phyloP scores from a whole-genome alignment of 2,888 invertebrate species.

The Timema podura region DNA sequence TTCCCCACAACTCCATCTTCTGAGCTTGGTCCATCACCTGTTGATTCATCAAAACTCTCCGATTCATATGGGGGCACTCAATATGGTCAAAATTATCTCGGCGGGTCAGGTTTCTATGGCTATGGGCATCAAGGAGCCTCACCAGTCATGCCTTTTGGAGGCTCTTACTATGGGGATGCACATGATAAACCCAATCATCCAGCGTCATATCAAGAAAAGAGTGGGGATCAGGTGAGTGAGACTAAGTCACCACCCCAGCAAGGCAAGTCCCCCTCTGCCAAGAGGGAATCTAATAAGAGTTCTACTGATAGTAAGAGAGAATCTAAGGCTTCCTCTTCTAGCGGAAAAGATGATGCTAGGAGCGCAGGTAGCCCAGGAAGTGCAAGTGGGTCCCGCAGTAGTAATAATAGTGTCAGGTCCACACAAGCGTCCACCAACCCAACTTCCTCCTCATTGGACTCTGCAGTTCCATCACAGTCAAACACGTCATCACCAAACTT shows the following conservation, averaged over 20 bases:
- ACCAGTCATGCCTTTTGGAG: constrained; percentile 16
- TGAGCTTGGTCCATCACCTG: constrained; percentile 4
- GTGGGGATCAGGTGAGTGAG: too few species aligned
- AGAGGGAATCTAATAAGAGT: background rate
- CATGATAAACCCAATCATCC: background rate
- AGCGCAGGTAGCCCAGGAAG: constrained; percentile 22
- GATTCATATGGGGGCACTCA: constrained; percentile 17
- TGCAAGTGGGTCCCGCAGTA: constrained; percentile 25
- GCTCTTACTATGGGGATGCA: constrained; percentile 11
- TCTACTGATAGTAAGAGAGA: constrained; percentile 18
- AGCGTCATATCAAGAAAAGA: too few species aligned
- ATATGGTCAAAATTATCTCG: constrained; percentile 18
- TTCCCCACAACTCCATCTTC: background rate
- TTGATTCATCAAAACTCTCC: constrained; percentile 9
- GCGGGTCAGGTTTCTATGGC: constrained; percentile 20
- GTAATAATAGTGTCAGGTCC: constrained; percentile 27
- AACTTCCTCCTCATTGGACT: constrained; percentile 33
- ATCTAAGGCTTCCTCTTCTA: constrained; percentile 7
- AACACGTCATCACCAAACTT: constrained; percentile 15
- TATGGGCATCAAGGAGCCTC: constrained; percentile 13
- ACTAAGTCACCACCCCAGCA: too few species aligned
- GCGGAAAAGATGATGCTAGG: constrained; percentile 13
- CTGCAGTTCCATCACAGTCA: constrained; percentile 27
- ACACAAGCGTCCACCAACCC: constrained; percentile 15
- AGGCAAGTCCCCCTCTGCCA: background rate